phyloP scores from a whole-genome alignment of 2,113 vertebrate species.

The Macaca nemestrina region DNA sequence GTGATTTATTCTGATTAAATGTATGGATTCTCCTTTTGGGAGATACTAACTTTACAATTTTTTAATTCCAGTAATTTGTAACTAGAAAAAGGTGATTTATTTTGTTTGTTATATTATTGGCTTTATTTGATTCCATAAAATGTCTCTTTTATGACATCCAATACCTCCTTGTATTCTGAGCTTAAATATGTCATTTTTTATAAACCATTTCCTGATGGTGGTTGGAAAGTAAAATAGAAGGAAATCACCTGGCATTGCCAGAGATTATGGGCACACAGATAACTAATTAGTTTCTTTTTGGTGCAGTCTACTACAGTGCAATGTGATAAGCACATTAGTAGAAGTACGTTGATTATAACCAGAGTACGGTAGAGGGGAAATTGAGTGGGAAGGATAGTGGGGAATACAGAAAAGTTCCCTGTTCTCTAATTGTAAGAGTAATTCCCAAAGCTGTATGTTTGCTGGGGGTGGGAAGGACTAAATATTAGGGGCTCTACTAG shows the following conservation, averaged over 20 bases:
- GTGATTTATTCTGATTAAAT: background rate
- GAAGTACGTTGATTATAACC: background rate
- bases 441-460: background rate
- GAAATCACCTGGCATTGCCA: background rate
- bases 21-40: background rate
- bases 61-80: background rate
- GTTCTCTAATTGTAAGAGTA: background rate
- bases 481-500: background rate
- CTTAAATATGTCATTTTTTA: background rate
- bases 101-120: background rate
- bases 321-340: background rate
- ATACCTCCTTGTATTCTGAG: background rate
- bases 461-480: background rate
- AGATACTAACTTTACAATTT: background rate
- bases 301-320: background rate
- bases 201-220: background rate
- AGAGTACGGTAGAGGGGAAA: background rate
- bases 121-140: background rate
- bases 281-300: background rate
- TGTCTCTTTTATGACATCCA: background rate
- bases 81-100: background rate
- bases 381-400: background rate
- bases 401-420: background rate
- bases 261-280: background rate
- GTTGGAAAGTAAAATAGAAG: constrained; percentile 2